Conservation (phyloP, 1,140 invertebrate species). For the Chrysomallon squamiferum region DNA sequence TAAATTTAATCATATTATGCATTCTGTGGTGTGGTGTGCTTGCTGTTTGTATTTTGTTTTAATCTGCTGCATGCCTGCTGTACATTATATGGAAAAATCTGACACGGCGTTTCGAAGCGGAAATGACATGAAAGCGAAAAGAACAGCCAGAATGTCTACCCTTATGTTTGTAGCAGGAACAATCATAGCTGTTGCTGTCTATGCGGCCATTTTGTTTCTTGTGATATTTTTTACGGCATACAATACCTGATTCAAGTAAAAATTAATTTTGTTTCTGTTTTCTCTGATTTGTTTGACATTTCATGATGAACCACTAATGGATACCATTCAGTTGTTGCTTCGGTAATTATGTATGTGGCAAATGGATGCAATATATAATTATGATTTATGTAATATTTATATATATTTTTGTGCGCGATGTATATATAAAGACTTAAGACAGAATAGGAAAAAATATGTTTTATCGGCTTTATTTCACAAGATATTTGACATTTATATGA, state of each 20-base stretch:
- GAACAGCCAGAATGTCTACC: conserved; percentile 1
- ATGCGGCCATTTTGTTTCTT: conserved; percentile 18
- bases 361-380: no score
- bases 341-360: no score
- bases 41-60: conserved; percentile 22
- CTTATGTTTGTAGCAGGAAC: conserved; percentile 16
- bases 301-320: no score
- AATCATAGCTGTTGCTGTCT: conserved; percentile 9
- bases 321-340: no score
- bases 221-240: conserved; percentile 21
- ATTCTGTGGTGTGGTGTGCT: conserved; percentile 15
- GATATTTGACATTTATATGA: no score
- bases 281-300: no score
- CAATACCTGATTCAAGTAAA: not conserved
- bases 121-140: conserved; percentile 9
- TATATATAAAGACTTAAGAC: no score
- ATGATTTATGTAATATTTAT: no score
- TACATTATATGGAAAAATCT: conserved; percentile 21
- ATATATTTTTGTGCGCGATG: no score
- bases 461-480: no score
- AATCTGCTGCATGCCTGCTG: conserved; percentile 26
- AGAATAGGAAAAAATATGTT: no score
- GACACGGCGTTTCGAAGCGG: conserved; percentile 15
- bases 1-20: conserved; percentile 22
- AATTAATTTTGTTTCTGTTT: no score